phyloP scores from a whole-genome alignment of 2,888 invertebrate species.

The Drosophila maculinotata region DNA sequence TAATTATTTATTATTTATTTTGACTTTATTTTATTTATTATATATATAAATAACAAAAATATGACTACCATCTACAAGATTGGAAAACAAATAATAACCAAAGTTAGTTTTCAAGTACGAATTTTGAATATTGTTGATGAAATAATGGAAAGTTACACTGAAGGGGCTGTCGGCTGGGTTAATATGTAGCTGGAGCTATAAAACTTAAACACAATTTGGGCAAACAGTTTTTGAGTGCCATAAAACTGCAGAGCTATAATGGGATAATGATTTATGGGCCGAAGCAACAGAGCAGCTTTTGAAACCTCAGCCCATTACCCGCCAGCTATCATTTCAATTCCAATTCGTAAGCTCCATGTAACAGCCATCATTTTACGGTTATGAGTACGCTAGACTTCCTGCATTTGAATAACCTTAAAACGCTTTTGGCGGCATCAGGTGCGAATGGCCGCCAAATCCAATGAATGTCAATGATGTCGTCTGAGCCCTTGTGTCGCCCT shows the following conservation, averaged over 20 bases:
- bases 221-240: background rate
- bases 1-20: no score
- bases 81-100: no score
- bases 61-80: no score
- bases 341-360: conserved; percentile 7
- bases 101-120: no score
- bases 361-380: conserved; percentile 60
- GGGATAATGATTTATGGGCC: conserved; percentile 7
- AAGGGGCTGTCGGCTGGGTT: no score
- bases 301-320: no score
- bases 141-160: no score
- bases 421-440: conserved; percentile 70
- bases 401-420: conserved; percentile 64
- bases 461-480: conserved; percentile 80
- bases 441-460: conserved; percentile 76
- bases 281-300: background rate
- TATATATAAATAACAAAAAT: no score
- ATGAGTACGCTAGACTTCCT: conserved; percentile 33
- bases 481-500: conserved; percentile 47
- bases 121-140: no score
- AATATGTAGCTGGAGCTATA: no score
- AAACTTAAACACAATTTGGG: conserved; percentile 4
- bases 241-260: conserved; percentile 6
- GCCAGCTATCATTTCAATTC: conserved; percentile 5
- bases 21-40: no score